Evolutionary conservation across 1,140 invertebrate genomes (phyloP).

Genomic region (Holotrichia oblita): DNA sequence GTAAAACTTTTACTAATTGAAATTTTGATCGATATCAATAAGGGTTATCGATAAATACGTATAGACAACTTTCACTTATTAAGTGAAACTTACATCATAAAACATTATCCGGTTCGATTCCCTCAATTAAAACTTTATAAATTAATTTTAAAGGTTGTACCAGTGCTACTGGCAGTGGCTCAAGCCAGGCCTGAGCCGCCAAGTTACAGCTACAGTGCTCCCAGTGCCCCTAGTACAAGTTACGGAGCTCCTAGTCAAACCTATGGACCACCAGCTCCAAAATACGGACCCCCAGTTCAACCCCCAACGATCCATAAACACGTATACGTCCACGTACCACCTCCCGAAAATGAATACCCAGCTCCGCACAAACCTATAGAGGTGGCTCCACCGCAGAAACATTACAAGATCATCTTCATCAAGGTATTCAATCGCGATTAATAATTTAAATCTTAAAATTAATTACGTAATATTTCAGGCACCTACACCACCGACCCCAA

Average conservation of each 20-base stretch:
- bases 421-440: constrained; percentile 61
- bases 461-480: constrained; percentile 60
- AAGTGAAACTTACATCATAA: too few species aligned
- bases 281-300: constrained; percentile 37
- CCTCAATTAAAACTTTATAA: too few species aligned
- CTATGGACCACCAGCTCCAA: constrained; percentile 75
- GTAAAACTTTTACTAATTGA: too few species aligned
- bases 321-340: constrained; percentile 87
- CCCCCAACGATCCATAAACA: constrained; percentile 78
- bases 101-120: too few species aligned
- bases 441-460: neutral
- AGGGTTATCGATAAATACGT: too few species aligned
- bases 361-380: constrained; percentile 70
- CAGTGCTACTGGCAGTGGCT: constrained; percentile 10
- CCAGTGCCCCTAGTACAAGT: constrained; percentile 60
- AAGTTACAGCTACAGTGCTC: constrained; percentile 47
- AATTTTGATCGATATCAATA: too few species aligned
- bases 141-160: constrained; percentile 20
- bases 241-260: constrained; percentile 66
- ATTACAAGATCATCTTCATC: constrained; percentile 91
- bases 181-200: constrained; percentile 39
- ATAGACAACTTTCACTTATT: too few species aligned
- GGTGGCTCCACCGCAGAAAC: constrained; percentile 81
- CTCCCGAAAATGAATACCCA: constrained; percentile 80
- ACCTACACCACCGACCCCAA: constrained; percentile 80